A percentile compares a stretch with the other conserved stretches of the same genome.
These are phyloP conservation scores for Danaus chrysippus DNA, from an alignment of 2,888 invertebrate species.

Conservation along the genomic window DNA sequence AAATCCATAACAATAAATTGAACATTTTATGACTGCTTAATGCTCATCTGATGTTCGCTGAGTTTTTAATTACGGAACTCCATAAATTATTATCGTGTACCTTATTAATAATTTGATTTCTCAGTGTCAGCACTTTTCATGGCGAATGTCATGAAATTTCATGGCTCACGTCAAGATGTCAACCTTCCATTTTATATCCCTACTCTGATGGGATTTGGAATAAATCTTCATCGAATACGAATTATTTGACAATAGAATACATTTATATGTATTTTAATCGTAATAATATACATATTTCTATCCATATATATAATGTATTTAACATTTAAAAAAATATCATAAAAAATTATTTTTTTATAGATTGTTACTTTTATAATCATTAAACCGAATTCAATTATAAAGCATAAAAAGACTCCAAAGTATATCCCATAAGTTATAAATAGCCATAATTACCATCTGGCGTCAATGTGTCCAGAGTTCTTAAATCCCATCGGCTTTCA, in stretches of 20 bases:
- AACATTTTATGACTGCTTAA: too few species aligned
- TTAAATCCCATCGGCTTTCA: conserved; percentile 25
- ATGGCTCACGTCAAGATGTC: conserved; percentile 16
- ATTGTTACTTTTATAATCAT: too few species aligned
- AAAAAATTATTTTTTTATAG: too few species aligned
- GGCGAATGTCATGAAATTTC: background rate
- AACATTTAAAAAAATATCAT: too few species aligned
- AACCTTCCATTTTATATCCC: conserved; percentile 20
- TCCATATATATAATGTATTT: too few species aligned
- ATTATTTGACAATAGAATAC: conserved; percentile 26
- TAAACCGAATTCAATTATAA: too few species aligned
- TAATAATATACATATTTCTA: too few species aligned
- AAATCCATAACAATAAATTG: too few species aligned
- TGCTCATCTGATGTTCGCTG: too few species aligned
- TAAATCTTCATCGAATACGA: conserved; percentile 23
- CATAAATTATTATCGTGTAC: too few species aligned
- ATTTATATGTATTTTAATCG: background rate
- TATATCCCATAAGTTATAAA: conserved; percentile 3
- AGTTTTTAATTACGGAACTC: too few species aligned
- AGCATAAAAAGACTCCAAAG: background rate
- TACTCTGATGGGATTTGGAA: conserved; percentile 29
- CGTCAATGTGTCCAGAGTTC: conserved; percentile 22
- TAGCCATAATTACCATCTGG: conserved; percentile 21
- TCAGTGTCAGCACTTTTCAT: conserved; percentile 1
- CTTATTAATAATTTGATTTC: conserved; percentile 4